These are phyloP conservation scores for Cassiopea andromeda DNA, from an alignment of 30 jellyfish, hydroid and myxozoan species.

Conservation along the genomic window DNA sequence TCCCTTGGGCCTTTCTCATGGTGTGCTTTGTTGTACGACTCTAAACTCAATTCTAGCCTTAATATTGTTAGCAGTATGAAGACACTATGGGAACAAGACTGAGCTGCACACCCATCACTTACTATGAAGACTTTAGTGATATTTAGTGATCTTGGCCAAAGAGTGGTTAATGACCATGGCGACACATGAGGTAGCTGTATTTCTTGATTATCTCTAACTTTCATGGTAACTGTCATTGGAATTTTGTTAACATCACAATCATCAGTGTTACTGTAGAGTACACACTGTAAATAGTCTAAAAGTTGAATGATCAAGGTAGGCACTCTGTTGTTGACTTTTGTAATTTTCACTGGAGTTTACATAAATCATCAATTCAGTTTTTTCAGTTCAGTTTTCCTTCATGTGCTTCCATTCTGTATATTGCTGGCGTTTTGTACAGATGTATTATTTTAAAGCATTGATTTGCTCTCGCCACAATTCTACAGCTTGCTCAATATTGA, in stretches of 20 bases:
- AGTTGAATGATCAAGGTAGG: constrained; percentile 63
- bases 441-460: constrained; percentile 11
- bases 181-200: constrained; percentile 27
- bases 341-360: constrained; percentile 50
- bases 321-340: constrained; percentile 43
- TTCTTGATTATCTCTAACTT: constrained; percentile 28
- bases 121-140: constrained; percentile 2
- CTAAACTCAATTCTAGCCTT: neutral
- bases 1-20: constrained; percentile 70
- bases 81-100: constrained; percentile 37
- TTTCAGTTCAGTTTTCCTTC: constrained; percentile 1
- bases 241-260: neutral
- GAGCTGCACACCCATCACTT: constrained; percentile 63
- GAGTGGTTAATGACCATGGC: constrained; percentile 17
- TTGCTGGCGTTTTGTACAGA: constrained; percentile 47
- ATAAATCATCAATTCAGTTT: constrained; percentile 13
- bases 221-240: constrained; percentile 7
- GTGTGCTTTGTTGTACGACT: constrained; percentile 49
- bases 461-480: constrained; percentile 4
- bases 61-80: constrained; percentile 7
- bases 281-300: too few species aligned
- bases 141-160: constrained; percentile 7
- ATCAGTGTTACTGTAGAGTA: neutral
- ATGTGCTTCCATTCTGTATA: neutral
- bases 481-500: neutral